Base-by-base conservation (phyloP, 2,888 invertebrate species). In the Chrysina gloriosa region DNA sequence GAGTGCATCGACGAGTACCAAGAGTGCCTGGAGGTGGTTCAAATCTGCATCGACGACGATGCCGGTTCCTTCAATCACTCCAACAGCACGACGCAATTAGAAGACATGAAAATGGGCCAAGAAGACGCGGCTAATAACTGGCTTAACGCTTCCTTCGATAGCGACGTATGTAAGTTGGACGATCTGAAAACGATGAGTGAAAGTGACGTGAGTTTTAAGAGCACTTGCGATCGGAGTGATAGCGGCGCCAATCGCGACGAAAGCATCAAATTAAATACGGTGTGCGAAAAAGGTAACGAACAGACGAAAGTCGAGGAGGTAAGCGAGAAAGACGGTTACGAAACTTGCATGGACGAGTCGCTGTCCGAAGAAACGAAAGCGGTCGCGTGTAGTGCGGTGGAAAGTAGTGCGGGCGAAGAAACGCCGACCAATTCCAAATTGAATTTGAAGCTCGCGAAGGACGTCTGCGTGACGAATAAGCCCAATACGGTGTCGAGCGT, bases 1-100 rank as follows among this genome's bases (percentile, higher is more conserved):
- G 89, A 89, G 79, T 89, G 89, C 74, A 85, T 89, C 45, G 89
- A 89, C 78, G 89, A 89, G 75, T 89, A 89, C 73, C 88, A 88
- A 3, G 89, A 89, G 77, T 88, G 88, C 14, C 74, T 89, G 64
- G 88, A 89, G 78, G 87, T 87, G 2, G 87, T 89, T 9, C 88
- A 88, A 74, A 88, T 89, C 76, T 88, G 88, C 73, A 82, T 88
- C 21, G 89, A 89, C 11, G 88, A 88, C 75, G 86, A 87, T 65
- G 80, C 84, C 2, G 25, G 14, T 16, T 86, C 87, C 0, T 84
- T 80, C 72, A 81, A 79, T 66, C 77, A 78, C 68, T 81, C 81
- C 2, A 76, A 80, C 3, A 78, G 76, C 56, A 81, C 3, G 77
- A 78, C 27, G 7, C 50, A 36, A 42, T 16, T 58, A 21, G 47